A percentile compares a stretch with the other conserved stretches of the same genome.
Evolutionary conservation across 2,113 vertebrate species (phyloP).

Genomic region (Calypte anna): DNA sequence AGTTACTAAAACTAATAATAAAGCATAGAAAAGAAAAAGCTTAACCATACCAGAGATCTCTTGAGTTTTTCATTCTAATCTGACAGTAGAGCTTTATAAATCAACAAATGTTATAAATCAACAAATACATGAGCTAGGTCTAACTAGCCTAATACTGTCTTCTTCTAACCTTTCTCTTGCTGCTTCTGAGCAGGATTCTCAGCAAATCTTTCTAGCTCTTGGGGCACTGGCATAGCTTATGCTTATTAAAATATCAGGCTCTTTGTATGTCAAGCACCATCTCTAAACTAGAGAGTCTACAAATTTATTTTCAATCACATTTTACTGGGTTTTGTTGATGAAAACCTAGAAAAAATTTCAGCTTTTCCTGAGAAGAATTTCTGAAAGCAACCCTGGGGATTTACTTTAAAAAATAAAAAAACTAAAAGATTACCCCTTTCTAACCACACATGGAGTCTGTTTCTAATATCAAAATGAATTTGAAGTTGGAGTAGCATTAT

Average conservation of each 20-base stretch:
- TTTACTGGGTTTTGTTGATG: neutral
- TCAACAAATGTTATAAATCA: neutral
- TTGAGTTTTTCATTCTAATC: neutral
- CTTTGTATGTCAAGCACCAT: neutral
- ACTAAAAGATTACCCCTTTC: neutral
- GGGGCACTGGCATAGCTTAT: neutral
- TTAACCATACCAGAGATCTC: neutral
- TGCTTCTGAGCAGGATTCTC: neutral
- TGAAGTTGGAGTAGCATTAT: neutral
- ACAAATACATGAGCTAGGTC: neutral
- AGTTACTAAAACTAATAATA: conserved; percentile 51
- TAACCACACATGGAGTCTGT: neutral
- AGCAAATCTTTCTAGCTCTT: neutral
- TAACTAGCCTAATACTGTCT: neutral
- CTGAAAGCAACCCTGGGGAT: neutral
- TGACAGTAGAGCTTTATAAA: neutral
- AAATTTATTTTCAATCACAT: neutral
- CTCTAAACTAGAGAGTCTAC: neutral
- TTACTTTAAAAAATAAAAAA: neutral
- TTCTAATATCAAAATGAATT: neutral
- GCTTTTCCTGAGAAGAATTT: neutral
- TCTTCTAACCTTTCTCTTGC: neutral
- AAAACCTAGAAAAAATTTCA: neutral
- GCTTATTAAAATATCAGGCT: neutral
- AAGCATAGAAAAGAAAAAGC: neutral